phyloP scores from a whole-genome alignment of 2,113 vertebrate genomes.

The Lycaon pictus region DNA sequence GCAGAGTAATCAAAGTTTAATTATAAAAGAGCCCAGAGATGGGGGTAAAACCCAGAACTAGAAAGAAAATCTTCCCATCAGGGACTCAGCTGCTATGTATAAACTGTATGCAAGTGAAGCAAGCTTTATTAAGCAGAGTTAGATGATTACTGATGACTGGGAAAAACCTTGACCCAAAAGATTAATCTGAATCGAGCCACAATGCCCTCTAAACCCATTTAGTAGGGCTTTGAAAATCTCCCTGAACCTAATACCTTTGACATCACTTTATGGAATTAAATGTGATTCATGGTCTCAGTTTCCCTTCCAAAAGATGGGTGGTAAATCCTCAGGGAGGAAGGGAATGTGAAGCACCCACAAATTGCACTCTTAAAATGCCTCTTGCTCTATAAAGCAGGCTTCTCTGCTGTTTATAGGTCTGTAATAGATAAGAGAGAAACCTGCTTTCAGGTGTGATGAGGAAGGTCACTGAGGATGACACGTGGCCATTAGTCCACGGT shows the following conservation, averaged over 20 bases:
- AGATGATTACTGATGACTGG: neutral
- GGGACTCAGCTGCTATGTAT: neutral
- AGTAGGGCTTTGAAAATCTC: slow-evolving; percentile 37
- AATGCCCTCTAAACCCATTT: neutral
- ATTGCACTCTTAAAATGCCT: neutral
- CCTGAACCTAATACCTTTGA: neutral
- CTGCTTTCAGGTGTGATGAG: neutral
- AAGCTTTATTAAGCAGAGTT: neutral
- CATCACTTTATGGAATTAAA: neutral
- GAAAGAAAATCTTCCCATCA: neutral
- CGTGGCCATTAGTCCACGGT: neutral
- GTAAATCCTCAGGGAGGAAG: neutral
- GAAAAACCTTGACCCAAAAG: neutral
- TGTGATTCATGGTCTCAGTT: neutral
- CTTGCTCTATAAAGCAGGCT: neutral
- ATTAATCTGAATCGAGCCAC: neutral
- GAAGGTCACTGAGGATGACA: neutral
- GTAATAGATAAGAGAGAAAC: neutral
- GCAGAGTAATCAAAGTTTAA: neutral
- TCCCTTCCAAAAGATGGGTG: neutral
- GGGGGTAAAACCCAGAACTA: neutral
- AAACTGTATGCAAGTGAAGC: neutral
- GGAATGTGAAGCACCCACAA: neutral
- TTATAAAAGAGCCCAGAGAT: neutral
- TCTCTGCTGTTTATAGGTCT: neutral